Base-by-base conservation (phyloP, 2,113 vertebrate genomes). In the Aleadryas rufinucha region DNA sequence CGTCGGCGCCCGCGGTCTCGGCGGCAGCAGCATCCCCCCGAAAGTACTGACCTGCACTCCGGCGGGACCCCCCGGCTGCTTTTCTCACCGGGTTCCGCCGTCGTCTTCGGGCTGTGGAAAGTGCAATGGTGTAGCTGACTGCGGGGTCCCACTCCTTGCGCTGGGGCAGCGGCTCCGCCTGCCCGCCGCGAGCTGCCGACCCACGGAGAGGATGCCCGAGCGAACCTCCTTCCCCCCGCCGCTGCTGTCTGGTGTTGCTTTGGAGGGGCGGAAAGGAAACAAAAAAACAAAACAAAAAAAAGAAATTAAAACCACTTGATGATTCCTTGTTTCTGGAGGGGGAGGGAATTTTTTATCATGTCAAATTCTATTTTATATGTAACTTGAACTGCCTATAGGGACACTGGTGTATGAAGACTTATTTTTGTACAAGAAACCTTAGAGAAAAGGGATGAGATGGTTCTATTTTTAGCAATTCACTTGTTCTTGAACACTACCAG, bases 371-470 rank as follows among this genome's bases (percentile, higher is more conserved):
- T 91, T 97, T 93, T 98, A 90, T 95, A 85, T 96, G 79, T 97
- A 95, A 95, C 89, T 98, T 97, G 97, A 96, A 90, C 94, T 96
- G 95, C 94, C 74, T 82, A 2, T 71, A 70, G 81, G 82, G 87
- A 84, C 79, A 87, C 91, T 97, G 96, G 97, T 96, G 97, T 96
- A 97, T 95, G 97, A 98, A 98, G 98, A 98, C 97, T 94, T 98
- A 98, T 99, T 99, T 99, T 99, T 99, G 96, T 99, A 98, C 92
- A 96, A 95, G 95, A 97, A 97, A 91, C 56, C n/a, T 50, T 95
- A 87, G 69, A 72, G 52, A 95, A 89, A 95, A 95, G 95, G 95
- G 97, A 90, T 97, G 92, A 87, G 76, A 82, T 53, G 28, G 70
- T 44, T 93, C 92, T 91, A 92, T 97, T 97, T 97, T 92, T 88